Evolutionary conservation across 2,888 invertebrate species (phyloP), one percentile per base, ranked within the genome.

Genomic region (Ormia ochracea): DNA sequence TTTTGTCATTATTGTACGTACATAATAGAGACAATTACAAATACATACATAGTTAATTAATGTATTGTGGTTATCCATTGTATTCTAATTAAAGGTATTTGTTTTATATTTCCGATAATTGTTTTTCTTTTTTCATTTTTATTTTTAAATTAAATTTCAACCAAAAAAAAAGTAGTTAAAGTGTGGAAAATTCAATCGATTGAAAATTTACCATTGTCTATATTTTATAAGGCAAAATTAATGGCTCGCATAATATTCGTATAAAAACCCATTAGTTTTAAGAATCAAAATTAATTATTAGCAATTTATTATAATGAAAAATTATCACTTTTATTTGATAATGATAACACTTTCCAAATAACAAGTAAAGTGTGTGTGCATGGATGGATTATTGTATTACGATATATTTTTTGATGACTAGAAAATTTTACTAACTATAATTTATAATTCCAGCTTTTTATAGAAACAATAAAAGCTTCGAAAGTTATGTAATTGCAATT

Each of bases 61-160:
- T 68, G 33, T 50, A 59, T 76, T 80, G 80, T 80, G 76, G 72
- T 58, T 17, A 38, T 36, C 72, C 36, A 63, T 73, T 76, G 76
- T 58, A 56, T 69, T 76, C 63, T 76, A 73, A 76, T 80, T 76
- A 76, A 48, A 54, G 45, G 45, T 59, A 33, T 48, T 38, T 75
- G 45, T 48, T 66, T 36, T 52, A 19, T 43, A 48, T 52, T 43
- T 59, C 54, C 26, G 33, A 31, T n/a, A 33, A 36, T 33, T 52
- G n/a, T n/a, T n/a, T n/a, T 21, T 59, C 52, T 41, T 4, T 56
- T 19, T 4, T 43, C 21, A 17, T 17, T 54, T 61, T 33, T 7
- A 14, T 17, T 54, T 61, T 41, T 0, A 50, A n/a, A n/a, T n/a
- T n/a, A n/a, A n/a, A n/a, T n/a, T n/a, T n/a, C n/a, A n/a, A n/a